These are phyloP conservation scores for Xanthorhoe spadicearia DNA, from an alignment of 2,888 invertebrate species.

Conservation along the genomic window DNA sequence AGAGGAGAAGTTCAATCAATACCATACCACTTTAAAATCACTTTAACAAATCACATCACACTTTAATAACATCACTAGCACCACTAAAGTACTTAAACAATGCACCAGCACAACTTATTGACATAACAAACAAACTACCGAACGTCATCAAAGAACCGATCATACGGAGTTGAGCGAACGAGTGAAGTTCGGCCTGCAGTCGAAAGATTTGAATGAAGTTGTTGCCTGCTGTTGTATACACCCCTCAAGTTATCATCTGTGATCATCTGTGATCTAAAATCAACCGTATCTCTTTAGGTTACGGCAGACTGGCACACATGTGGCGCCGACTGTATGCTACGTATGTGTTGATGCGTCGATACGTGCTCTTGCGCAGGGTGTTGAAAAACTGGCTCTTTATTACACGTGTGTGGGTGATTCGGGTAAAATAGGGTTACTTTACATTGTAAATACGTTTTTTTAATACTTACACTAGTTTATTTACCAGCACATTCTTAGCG, in stretches of 20 bases:
- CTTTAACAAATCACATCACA: slow-evolving; percentile 43
- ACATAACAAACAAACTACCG: slow-evolving; percentile 69
- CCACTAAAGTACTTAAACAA: slow-evolving; percentile 49
- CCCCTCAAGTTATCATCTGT: background rate
- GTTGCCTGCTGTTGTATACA: slow-evolving; percentile 56
- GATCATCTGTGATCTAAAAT: slow-evolving; percentile 2
- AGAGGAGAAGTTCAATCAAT: slow-evolving; percentile 25
- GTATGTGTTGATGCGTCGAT: slow-evolving; percentile 53
- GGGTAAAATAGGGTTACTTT: slow-evolving; percentile 6
- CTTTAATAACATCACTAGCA: slow-evolving; percentile 45
- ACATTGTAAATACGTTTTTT: background rate
- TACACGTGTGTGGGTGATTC: slow-evolving; percentile 49
- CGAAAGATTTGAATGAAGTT: slow-evolving; percentile 76
- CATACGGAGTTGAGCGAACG: slow-evolving; percentile 66
- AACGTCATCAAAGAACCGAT: slow-evolving; percentile 75
- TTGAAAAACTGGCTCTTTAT: slow-evolving; percentile 43
- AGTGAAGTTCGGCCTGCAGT: slow-evolving; percentile 68
- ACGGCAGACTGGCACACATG: slow-evolving; percentile 3
- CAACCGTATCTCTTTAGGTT: slow-evolving; percentile 5
- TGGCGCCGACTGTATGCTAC: slow-evolving; percentile 20
- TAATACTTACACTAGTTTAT: background rate
- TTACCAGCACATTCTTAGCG: no score
- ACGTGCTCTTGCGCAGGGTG: slow-evolving; percentile 54
- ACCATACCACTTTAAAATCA: slow-evolving; percentile 27
- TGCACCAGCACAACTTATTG: slow-evolving; percentile 62